Evolutionary conservation across 2,888 invertebrate species (phyloP).

Genomic region (Acrocera orbiculus): DNA sequence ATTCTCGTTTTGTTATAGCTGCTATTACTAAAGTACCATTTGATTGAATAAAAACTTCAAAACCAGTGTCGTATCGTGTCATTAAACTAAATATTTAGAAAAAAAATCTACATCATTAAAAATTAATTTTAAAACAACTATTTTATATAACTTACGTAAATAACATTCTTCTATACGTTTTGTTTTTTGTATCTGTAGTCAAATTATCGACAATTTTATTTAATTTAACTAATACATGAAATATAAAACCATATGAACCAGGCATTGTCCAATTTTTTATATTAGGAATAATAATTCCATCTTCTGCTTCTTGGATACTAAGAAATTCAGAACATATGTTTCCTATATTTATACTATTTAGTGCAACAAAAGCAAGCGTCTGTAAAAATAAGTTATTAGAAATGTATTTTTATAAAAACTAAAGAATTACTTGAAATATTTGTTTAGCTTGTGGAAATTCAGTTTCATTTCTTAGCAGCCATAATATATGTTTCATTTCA

Average conservation of each 20-base stretch:
- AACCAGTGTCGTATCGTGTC: constrained; percentile 35
- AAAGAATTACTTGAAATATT: constrained; percentile 21
- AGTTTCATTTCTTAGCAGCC: constrained; percentile 22
- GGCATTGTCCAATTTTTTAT: constrained; percentile 40
- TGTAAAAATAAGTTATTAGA: constrained; percentile 10
- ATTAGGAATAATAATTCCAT: constrained; percentile 37
- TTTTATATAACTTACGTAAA: constrained; percentile 29
- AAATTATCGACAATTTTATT: constrained; percentile 19
- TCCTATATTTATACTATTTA: constrained; percentile 23
- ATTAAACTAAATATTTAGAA: constrained; percentile 29
- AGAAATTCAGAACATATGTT: constrained; percentile 35
- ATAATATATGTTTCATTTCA: constrained; percentile 39
- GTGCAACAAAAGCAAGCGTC: constrained; percentile 24
- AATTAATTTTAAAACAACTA: constrained; percentile 3
- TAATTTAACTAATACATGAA: constrained; percentile 38
- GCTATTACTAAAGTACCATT: constrained; percentile 38
- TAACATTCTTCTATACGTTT: constrained; percentile 32
- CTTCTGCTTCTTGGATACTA: constrained; percentile 31
- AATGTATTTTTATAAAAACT: background rate
- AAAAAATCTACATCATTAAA: background rate
- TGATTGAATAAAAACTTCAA: constrained; percentile 40
- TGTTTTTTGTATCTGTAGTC: constrained; percentile 6
- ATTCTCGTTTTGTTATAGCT: constrained; percentile 38
- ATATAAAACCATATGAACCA: constrained; percentile 37
- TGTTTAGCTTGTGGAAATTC: constrained; percentile 25